Conservation (phyloP, 2,888 invertebrate genomes). For the Coremacera marginata region DNA sequence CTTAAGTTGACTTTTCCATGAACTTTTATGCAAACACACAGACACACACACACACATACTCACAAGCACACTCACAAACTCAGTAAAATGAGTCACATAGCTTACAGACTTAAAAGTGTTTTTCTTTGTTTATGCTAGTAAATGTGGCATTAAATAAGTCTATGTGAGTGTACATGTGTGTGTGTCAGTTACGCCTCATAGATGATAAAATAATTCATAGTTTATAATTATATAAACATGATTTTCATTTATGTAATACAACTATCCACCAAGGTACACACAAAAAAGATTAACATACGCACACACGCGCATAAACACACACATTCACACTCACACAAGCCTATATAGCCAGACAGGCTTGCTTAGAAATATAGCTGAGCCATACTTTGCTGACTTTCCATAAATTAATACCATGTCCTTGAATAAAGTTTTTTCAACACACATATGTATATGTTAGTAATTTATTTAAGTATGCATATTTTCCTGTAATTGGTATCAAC, state of each 20-base stretch:
- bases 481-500: neutral
- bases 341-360: neutral
- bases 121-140: conserved; percentile 26
- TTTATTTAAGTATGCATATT: neutral
- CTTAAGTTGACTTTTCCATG: conserved; percentile 1
- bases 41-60: neutral
- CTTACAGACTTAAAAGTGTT: neutral
- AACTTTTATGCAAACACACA: neutral
- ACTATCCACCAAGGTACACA: neutral
- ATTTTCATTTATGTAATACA: conserved; percentile 56
- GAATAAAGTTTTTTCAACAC: neutral
- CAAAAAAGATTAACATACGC: neutral
- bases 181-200: conserved; percentile 22
- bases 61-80: neutral
- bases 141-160: neutral
- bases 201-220: conserved; percentile 58
- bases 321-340: neutral
- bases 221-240: conserved; percentile 61
- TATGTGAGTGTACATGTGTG: conserved; percentile 46
- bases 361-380: neutral
- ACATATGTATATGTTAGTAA: neutral
- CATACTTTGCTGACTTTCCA: neutral
- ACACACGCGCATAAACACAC: neutral
- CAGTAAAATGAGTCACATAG: neutral
- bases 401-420: neutral